Evolutionary conservation across 2,888 invertebrate species (phyloP), one percentile per base, ranked within the genome.

Genomic region (Itoplectis maculator): DNA sequence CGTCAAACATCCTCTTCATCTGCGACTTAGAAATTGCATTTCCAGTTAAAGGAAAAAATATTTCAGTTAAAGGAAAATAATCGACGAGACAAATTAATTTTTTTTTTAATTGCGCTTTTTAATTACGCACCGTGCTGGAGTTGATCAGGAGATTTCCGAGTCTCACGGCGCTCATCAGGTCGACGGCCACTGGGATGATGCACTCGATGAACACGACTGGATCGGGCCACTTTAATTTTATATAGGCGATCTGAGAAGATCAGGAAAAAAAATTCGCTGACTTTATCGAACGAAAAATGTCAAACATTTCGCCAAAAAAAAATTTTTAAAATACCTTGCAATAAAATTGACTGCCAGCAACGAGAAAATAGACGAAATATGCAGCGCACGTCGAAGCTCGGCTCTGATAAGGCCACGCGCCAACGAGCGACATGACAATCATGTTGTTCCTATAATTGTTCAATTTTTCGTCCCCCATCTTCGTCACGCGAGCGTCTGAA

Each of bases 201-300:
- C 35, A 20, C 15, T 72, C 51, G n/a, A 65, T n/a, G 8, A 72
- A 3, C 9, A 45, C 29, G 42, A 29, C 15, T 0, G 54, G 9
- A 65, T 78, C 56, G 7, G 54, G 54, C 51, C 54, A 51, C n/a
- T n/a, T 18, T 7, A 37, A n/a, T n/a, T 37, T 37, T n/a, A 72
- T n/a, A n/a, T 47, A 78, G n/a, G 70, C 70, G n/a, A 51, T 35
- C 78, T 78, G 65, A 37, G 63, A 54, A 63, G 42, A 42, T 42
- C 9, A 42, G 11, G 45, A 45, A n/a, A 45, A n/a, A n/a, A n/a
- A 54, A 18, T 18, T 51, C 15, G 7, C n/a, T n/a, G 20, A 20
- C 11, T 54, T 20, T 4, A 51, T 51, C 8, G 2, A 8, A 45
- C 18, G 6, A 6, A 8, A 18, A 51, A 20, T 20, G 18, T 51